Evolutionary conservation across 2,797 vertebrate genomes (phyloP).

Genomic region (Trachops cirrhosus): DNA sequence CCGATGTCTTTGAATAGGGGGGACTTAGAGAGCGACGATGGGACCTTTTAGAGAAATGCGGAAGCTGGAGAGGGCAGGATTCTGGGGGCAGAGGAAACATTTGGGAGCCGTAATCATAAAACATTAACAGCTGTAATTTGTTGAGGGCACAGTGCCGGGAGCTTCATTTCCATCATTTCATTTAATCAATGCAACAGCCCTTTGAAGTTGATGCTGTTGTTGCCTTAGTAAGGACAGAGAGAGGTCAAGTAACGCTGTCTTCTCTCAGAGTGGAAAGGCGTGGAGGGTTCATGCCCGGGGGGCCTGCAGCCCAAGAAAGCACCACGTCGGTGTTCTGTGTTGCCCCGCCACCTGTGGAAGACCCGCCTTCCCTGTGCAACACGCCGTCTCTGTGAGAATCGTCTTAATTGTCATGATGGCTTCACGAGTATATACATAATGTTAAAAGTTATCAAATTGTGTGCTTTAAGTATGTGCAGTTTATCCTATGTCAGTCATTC

Average conservation of each 20-base stretch:
- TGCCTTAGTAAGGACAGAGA: not conserved
- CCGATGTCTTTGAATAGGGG: not conserved
- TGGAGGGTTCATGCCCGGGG: not conserved
- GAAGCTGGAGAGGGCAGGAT: not conserved
- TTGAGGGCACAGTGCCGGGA: not conserved
- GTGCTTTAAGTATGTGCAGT: not conserved
- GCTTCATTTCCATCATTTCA: not conserved
- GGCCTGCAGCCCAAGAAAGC: not conserved
- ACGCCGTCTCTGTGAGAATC: not conserved
- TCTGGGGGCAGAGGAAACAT: not conserved
- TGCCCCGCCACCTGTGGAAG: not conserved
- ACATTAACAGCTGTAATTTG: not conserved
- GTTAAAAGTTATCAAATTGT: not conserved
- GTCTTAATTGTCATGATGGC: not conserved
- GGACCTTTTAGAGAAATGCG: not conserved
- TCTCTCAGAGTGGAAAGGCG: not conserved
- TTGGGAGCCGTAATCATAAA: slow-evolving; percentile 19
- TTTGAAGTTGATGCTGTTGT: not conserved
- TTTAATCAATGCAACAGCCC: not conserved
- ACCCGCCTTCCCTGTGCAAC: not conserved
- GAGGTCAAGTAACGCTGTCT: not conserved
- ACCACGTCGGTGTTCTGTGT: not conserved
- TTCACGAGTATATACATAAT: not conserved
- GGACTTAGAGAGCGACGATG: not conserved
- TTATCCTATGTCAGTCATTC: not conserved